Evolutionary conservation across 2,888 invertebrate species (phyloP), one percentile per base, ranked within the genome.

Genomic region (Chrysolina oricalcia): DNA sequence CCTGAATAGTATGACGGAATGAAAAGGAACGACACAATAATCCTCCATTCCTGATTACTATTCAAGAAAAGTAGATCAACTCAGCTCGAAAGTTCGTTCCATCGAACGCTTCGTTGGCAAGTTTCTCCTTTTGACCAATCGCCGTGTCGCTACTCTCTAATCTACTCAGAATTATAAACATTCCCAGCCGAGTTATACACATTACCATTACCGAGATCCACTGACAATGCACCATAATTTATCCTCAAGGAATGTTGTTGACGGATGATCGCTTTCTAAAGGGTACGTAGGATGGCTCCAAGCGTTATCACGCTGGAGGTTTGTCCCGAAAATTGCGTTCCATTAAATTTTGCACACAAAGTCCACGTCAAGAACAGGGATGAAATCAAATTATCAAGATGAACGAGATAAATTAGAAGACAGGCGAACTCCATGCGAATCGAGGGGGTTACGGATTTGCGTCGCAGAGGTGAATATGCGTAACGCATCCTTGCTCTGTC

Each of bases 151-250:
- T 69, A 75, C 72, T 68, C 70, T 23, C 65, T 68, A 76, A 76
- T 76, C 76, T 69, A 73, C 76, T 76, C 72, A 70, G 43, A 35
- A 53, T 70, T 66, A 75, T 75, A 73, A 72, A 77, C 72, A 77
- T 73, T 43, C 64, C 41, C 48, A 48, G 63, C 62, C 27, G 72
- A 77, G 71, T 70, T 74, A 72, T 66, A 71, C 65, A 77, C 72
- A 74, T 77, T 66, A 66, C 77, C 21, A 74, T 75, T 67, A 73
- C 64, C 48, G 73, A 70, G 66, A 75, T 75, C 73, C 67, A 75
- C 72, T 65, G 73, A 73, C 77, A 77, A 67, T 73, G 67, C 68
- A 63, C 56, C 19, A 67, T 73, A 70, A 77, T 77, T 75, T 59
- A 73, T 71, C 75, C 71, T 73, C 41, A 15, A 64, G 77, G 77